phyloP scores from a whole-genome alignment of 2,888 invertebrate genomes.

The Drosophila picticornis region DNA sequence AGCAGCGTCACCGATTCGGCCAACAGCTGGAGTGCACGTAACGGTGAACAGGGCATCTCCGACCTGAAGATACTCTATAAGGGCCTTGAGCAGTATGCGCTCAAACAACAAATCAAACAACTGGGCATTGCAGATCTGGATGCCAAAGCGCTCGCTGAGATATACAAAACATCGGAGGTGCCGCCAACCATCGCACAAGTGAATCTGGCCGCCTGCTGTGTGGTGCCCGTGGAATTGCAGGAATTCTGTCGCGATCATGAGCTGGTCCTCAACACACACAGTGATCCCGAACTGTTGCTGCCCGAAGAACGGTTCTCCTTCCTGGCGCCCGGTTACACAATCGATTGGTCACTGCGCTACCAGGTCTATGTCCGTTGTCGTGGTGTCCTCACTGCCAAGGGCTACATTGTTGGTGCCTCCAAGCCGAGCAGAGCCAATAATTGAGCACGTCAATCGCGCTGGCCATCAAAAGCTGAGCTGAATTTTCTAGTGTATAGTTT shows the following conservation, averaged over 20 bases:
- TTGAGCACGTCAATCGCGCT: slow-evolving; percentile 22
- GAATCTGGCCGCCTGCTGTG: slow-evolving; percentile 96
- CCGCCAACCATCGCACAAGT: slow-evolving; percentile 96
- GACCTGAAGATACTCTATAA: slow-evolving; percentile 92
- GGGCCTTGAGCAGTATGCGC: slow-evolving; percentile 90
- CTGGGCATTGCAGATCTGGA: slow-evolving; percentile 97
- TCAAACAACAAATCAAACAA: slow-evolving; percentile 88
- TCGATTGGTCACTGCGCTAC: slow-evolving; percentile 94
- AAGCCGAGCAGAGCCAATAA: slow-evolving; percentile 45
- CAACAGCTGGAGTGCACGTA: slow-evolving; percentile 85
- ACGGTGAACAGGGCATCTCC: slow-evolving; percentile 85
- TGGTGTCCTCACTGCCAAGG: slow-evolving; percentile 95
- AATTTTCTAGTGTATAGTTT: slow-evolving; percentile 53
- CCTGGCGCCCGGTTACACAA: slow-evolving; percentile 86
- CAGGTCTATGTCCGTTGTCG: slow-evolving; percentile 96
- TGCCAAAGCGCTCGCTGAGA: slow-evolving; percentile 90
- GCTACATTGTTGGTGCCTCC: slow-evolving; percentile 89
- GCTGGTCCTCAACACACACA: slow-evolving; percentile 97
- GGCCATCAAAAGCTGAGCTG: slow-evolving; percentile 42
- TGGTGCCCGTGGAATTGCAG: slow-evolving; percentile 95
- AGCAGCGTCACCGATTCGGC: slow-evolving; percentile 55
- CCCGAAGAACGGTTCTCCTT: slow-evolving; percentile 86
- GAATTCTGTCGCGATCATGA: slow-evolving; percentile 95
- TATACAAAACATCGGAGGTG: slow-evolving; percentile 91
- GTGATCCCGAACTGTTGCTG: slow-evolving; percentile 90